Conservation (phyloP, 2,888 invertebrate genomes). For the Papilio demoleus region DNA sequence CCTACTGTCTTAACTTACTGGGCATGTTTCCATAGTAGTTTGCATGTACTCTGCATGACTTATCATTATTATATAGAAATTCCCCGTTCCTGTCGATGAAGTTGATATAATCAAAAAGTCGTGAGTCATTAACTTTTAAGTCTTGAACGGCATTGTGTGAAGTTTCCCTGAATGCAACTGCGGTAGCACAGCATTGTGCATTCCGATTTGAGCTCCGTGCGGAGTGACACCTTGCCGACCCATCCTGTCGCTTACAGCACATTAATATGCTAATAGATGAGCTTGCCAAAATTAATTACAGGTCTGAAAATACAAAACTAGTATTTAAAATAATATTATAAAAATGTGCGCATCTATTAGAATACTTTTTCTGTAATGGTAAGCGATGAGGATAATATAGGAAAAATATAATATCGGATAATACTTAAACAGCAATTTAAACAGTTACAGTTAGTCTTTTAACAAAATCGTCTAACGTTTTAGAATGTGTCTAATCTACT, state of each 20-base stretch:
- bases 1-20: slow-evolving; percentile 49
- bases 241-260: slow-evolving; percentile 37
- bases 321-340: neutral
- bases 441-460: too few species aligned
- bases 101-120: slow-evolving; percentile 9
- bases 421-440: neutral
- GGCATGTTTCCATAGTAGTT: slow-evolving; percentile 52
- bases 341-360: neutral
- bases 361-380: neutral
- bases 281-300: slow-evolving; percentile 34
- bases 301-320: slow-evolving; percentile 9
- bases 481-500: neutral
- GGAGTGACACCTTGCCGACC: slow-evolving; percentile 31
- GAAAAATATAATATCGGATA: neutral
- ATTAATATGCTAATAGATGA: slow-evolving; percentile 34
- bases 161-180: slow-evolving; percentile 57
- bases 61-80: slow-evolving; percentile 42
- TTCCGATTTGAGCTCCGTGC: slow-evolving; percentile 71
- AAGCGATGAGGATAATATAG: neutral
- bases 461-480: neutral
- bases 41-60: slow-evolving; percentile 56
- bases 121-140: slow-evolving; percentile 39
- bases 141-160: slow-evolving; percentile 71
- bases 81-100: slow-evolving; percentile 45
- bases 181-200: slow-evolving; percentile 81